These are phyloP conservation scores for Mastomys natalensis DNA, from an alignment of 2,113 vertebrate genomes.

Conservation along the genomic window DNA sequence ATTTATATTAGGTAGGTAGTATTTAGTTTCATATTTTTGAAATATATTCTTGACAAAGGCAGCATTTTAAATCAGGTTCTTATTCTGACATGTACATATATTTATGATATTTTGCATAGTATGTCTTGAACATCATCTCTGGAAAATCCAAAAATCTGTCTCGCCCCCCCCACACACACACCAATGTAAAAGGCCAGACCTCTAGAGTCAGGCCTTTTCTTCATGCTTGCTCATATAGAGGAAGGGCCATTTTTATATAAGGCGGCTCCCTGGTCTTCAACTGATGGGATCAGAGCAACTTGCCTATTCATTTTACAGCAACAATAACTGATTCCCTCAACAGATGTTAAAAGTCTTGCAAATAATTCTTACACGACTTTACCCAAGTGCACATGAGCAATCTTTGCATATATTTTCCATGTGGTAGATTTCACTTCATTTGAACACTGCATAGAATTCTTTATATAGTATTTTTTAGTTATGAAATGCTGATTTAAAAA, in stretches of 20 bases:
- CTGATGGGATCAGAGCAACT: neutral
- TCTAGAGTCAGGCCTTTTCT: neutral
- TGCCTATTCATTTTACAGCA: slow-evolving; percentile 60
- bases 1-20: slow-evolving; percentile 8
- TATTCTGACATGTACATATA: neutral
- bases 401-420: neutral
- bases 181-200: slow-evolving; percentile 51
- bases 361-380: neutral
- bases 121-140: slow-evolving; percentile 10
- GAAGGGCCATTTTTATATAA: slow-evolving; percentile 60
- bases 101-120: neutral
- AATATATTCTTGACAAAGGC: slow-evolving; percentile 11
- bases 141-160: slow-evolving; percentile 49
- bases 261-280: neutral
- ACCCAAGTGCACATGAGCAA: neutral
- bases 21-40: slow-evolving; percentile 47
- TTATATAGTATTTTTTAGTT: neutral
- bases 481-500: neutral
- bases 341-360: slow-evolving; percentile 14
- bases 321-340: neutral
- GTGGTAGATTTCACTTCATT: neutral
- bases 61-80: slow-evolving; percentile 31
- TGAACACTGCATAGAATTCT: neutral
- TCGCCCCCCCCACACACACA: neutral
- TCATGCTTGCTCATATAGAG: slow-evolving; percentile 53